These are phyloP conservation scores for Eristalinus sepulchralis DNA, from an alignment of 2,888 invertebrate genomes.

Conservation along the genomic window DNA sequence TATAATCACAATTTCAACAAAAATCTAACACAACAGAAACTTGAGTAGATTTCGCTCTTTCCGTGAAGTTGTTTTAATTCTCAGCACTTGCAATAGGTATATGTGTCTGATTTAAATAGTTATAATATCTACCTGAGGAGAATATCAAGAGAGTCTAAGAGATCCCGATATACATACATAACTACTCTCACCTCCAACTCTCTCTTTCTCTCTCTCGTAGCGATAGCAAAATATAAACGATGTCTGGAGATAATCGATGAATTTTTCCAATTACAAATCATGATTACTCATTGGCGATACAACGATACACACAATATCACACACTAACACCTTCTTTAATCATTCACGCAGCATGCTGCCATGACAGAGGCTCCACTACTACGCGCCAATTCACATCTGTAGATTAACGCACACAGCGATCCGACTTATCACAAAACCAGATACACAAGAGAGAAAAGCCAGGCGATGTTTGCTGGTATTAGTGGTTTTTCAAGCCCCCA, in stretches of 20 bases:
- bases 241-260: neutral
- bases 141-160: constrained; percentile 5
- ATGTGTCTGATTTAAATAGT: constrained; percentile 54
- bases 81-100: constrained; percentile 51
- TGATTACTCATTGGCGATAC: neutral
- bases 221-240: neutral
- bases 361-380: neutral
- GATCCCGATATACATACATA: neutral
- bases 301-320: neutral
- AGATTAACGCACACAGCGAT: constrained; percentile 25
- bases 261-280: neutral
- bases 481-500: constrained; percentile 48
- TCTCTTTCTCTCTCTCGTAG: neutral
- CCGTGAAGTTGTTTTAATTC: constrained; percentile 5
- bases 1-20: constrained; percentile 16
- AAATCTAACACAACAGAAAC: constrained; percentile 61
- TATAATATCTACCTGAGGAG: constrained; percentile 47
- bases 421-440: constrained; percentile 52
- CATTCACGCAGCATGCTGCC: neutral
- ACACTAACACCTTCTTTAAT: neutral
- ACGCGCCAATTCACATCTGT: neutral
- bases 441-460: constrained; percentile 55
- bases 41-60: constrained; percentile 25
- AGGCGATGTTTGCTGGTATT: constrained; percentile 6
- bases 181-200: constrained; percentile 2